Evolutionary conservation across 2,797 vertebrate genomes (phyloP), one percentile per base, ranked within the genome.

Genomic region (Cirrhinus molitorella): DNA sequence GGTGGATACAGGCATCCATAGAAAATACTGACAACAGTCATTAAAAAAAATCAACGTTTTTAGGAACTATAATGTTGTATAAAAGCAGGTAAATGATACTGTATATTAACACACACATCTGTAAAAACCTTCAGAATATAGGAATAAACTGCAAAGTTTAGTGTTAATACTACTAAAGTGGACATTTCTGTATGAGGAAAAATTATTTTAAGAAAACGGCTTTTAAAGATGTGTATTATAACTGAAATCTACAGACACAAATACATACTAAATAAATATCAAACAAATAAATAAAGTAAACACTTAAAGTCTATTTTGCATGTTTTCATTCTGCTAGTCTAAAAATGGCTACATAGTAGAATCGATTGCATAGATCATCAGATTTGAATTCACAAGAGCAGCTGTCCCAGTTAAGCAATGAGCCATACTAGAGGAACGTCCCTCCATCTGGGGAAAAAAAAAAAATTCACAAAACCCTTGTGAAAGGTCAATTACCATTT

Each of bases 401-500:
- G 90, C 91, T 93, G 91, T 91, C 85, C 91, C 90, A 90, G 86
- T 88, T 80, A 91, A 87, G 89, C 89, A 91, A 87, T 92, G 91
- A 89, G 91, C 90, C 91, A 92, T 92, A 94, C 45, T 88, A 93
- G 91, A 85, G 86, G 94, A 92, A 76, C 81, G 84, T 93, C 92
- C 93, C 93, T 93, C 92, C 94, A 91, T 89, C 92, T 59, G 34
- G 28, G 25, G 31, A 25, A 5, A 4, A 63, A 59, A 71, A 43
- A 40, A 59, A 2, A 40, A 28, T 12, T 34, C 23, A n/a, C 31
- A 11, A 67, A 70, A 61, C 16, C 91, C 91, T 92, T 91, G 91
- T 92, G 94, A 95, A 95, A 92, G 94, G 95, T 93, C 93, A 94
- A 94, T 95, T 93, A 93, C 89, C 87, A 92, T 93, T 93, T 95